Percentiles rank a stretch among this genome's conserved stretches.
phyloP scores from a whole-genome alignment of 2,797 vertebrate genomes.

The Luscinia megarhynchos region DNA sequence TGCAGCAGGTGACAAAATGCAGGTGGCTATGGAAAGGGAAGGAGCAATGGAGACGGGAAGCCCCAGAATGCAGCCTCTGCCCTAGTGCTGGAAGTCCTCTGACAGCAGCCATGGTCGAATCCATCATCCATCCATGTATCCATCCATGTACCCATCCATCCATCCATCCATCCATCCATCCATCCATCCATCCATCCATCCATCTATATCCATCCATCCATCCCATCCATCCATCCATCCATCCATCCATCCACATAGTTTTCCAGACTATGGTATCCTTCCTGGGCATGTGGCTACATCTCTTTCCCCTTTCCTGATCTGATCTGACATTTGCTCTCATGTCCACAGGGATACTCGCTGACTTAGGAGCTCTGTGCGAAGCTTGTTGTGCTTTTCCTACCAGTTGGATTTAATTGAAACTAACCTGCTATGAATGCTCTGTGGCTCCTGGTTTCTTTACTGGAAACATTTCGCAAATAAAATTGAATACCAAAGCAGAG shows the following conservation, averaged over 20 bases:
- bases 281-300: accelerated
- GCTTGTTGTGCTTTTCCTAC: neutral
- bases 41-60: neutral
- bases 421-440: too few species aligned
- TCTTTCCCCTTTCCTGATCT: neutral
- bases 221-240: neutral
- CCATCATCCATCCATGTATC: too few species aligned
- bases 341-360: accelerated
- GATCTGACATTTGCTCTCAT: neutral
- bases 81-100: neutral
- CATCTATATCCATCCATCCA: neutral
- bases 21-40: neutral
- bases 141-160: too few species aligned
- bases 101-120: neutral
- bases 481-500: too few species aligned
- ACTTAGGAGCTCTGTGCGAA: neutral
- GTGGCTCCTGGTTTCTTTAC: too few species aligned
- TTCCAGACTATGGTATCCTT: neutral
- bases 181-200: neutral
- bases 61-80: accelerated
- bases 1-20: neutral
- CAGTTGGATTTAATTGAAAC: too few species aligned
- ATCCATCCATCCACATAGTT: neutral
- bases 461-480: too few species aligned
- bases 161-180: too few species aligned